Conservation (phyloP, 1,140 invertebrate genomes). For the Drosophila mojavensis region DNA sequence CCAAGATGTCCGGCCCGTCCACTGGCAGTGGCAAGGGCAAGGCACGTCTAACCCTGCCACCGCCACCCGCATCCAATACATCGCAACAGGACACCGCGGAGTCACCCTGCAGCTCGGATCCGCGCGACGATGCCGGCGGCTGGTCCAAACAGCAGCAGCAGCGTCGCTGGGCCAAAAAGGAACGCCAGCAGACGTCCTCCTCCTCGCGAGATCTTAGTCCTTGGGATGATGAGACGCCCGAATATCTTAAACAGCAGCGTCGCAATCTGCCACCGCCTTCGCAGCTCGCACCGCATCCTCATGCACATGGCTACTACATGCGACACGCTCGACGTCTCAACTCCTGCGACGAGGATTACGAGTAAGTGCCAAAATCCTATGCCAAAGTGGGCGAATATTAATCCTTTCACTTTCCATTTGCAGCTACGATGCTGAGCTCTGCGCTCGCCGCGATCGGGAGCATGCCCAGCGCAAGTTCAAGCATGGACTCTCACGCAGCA, state of each 20-base stretch:
- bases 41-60: slow-evolving; percentile 61
- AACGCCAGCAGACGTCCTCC: slow-evolving; percentile 86
- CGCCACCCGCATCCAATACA: slow-evolving; percentile 78
- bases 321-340: slow-evolving; percentile 77
- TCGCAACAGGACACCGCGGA: slow-evolving; percentile 84
- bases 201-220: slow-evolving; percentile 89
- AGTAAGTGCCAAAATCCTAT: slow-evolving; percentile 64
- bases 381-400: no score
- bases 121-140: slow-evolving; percentile 85
- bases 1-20: slow-evolving; percentile 46
- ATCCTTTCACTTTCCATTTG: not conserved
- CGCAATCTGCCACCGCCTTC: slow-evolving; percentile 39
- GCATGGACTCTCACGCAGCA: slow-evolving; percentile 71
- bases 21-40: slow-evolving; percentile 46
- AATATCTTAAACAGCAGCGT: slow-evolving; percentile 69
- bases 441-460: slow-evolving; percentile 68
- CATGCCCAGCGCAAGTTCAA: slow-evolving; percentile 73
- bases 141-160: slow-evolving; percentile 69
- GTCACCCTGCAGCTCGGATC: slow-evolving; percentile 91
- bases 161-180: slow-evolving; percentile 80
- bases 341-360: slow-evolving; percentile 85
- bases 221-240: slow-evolving; percentile 88
- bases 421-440: slow-evolving; percentile 79
- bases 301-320: slow-evolving; percentile 78
- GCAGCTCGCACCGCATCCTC: slow-evolving; percentile 37